Evolutionary conservation across 1,140 invertebrate genomes (phyloP).

Genomic region (Caerostris extrusa): DNA sequence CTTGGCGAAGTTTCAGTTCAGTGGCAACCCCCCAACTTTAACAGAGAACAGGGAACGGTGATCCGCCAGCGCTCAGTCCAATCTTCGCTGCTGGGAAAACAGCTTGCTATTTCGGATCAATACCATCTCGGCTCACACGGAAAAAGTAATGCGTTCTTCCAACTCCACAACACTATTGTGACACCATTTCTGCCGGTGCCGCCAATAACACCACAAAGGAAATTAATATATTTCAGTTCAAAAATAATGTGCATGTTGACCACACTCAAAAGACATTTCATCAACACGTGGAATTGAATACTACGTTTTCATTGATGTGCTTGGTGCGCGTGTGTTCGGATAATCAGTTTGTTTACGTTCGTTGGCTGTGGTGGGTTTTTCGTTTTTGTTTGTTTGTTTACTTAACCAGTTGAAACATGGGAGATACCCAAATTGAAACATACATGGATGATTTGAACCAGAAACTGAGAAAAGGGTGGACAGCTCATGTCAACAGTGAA

Average conservation of each 20-base stretch:
- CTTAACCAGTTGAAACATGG: neutral
- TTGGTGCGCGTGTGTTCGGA: neutral
- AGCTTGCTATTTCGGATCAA: neutral
- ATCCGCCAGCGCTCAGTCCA: neutral
- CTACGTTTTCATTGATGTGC: conserved; percentile 2
- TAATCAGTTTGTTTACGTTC: neutral
- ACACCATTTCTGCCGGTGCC: neutral
- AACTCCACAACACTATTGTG: neutral
- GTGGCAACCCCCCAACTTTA: neutral
- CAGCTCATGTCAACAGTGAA: conserved; percentile 87
- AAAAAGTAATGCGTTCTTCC: neutral
- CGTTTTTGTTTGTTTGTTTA: neutral
- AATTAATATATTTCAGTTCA: neutral
- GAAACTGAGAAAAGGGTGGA: conserved; percentile 84
- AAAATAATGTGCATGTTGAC: neutral
- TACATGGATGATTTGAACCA: conserved; percentile 79
- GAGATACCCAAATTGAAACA: neutral
- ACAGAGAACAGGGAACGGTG: neutral
- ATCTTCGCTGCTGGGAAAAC: neutral
- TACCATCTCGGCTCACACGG: neutral
- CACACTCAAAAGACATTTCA: neutral
- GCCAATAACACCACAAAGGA: neutral
- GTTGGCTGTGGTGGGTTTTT: neutral
- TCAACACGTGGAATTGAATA: neutral
- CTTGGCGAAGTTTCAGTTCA: neutral